Evolutionary conservation across 1,140 invertebrate species (phyloP).

Genomic region (Zophobas atratus): DNA sequence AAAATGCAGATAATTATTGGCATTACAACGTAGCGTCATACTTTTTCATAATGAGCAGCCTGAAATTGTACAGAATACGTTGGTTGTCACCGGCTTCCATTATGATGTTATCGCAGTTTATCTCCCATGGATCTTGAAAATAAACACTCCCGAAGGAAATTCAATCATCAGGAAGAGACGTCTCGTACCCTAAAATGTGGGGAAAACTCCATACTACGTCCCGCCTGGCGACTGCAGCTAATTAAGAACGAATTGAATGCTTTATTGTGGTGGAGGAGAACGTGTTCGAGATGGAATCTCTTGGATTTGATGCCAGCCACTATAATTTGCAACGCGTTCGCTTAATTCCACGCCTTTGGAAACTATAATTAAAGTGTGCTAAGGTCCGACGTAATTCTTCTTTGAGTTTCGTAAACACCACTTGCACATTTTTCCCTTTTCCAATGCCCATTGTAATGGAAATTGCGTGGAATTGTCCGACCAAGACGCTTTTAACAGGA

Average conservation of each 20-base stretch:
- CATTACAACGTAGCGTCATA: not conserved
- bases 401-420: constrained; percentile 42
- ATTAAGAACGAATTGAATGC: constrained; percentile 57
- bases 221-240: constrained; percentile 46
- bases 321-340: constrained; percentile 61
- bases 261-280: constrained; percentile 60
- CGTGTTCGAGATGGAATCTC: constrained; percentile 61
- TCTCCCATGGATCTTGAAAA: constrained; percentile 19
- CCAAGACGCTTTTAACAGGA: constrained; percentile 39
- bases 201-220: constrained; percentile 14
- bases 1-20: not conserved
- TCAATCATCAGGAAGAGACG: constrained; percentile 21
- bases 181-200: constrained; percentile 1
- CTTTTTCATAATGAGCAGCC: not conserved
- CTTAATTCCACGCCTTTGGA: constrained; percentile 58
- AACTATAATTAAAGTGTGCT: constrained; percentile 60
- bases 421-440: constrained; percentile 42
- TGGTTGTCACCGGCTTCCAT: constrained; percentile 4
- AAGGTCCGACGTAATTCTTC: constrained; percentile 44
- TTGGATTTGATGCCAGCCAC: constrained; percentile 56
- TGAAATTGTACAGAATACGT: constrained; percentile 1
- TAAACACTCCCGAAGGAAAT: constrained; percentile 25
- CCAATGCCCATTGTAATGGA: constrained; percentile 42
- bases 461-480: constrained; percentile 37
- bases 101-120: constrained; percentile 28